Evolutionary conservation across 2,797 vertebrate genomes (phyloP), one percentile per base, ranked within the genome.

Genomic region (Caiman crocodilus): DNA sequence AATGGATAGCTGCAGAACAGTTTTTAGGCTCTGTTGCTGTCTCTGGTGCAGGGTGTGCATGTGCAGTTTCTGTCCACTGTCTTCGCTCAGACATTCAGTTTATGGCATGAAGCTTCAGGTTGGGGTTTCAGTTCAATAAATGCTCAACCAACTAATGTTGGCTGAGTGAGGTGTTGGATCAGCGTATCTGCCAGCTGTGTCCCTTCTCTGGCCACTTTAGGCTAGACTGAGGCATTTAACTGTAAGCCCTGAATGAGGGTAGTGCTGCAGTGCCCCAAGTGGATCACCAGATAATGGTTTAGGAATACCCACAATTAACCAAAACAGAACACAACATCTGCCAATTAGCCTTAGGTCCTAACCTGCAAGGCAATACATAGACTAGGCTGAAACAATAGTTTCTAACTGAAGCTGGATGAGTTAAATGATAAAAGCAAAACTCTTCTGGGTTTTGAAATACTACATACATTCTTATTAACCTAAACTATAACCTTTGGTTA

Each of bases 341-440:
- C 82, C 82, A 90, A 92, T 91, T 58, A 92, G 77, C 61, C 42
- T 73, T 76, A 60, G 61, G 61, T 86, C 50, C 83, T 97, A 96
- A 96, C 93, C 92, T 84, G 81, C 74, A 95, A 82, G 96, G 84
- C 57, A 94, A 87, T 95, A 94, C 8, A 84, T 1, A 93, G 35
- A 32, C 81, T 73, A 90, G 15, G 60, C 0, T 2, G 91, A 96
- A 91, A 96, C 92, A 95, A 97, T 91, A 56, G 85, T 60, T 88
- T 95, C 58, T 94, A 90, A 58, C 73, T 82, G 56, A 32, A 78
- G 90, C 79, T 76, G 92, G 73, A 90, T 82, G 84, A 94, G 76
- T 91, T 90, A 88, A 94, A n/a, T 1, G 77, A 96, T 90, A 96
- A 95, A 97, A 95, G 15, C 65, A 93, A 95, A 97, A 95, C 77